Base-by-base conservation (phyloP, 2,888 invertebrate genomes). In the Candidula unifasciata region DNA sequence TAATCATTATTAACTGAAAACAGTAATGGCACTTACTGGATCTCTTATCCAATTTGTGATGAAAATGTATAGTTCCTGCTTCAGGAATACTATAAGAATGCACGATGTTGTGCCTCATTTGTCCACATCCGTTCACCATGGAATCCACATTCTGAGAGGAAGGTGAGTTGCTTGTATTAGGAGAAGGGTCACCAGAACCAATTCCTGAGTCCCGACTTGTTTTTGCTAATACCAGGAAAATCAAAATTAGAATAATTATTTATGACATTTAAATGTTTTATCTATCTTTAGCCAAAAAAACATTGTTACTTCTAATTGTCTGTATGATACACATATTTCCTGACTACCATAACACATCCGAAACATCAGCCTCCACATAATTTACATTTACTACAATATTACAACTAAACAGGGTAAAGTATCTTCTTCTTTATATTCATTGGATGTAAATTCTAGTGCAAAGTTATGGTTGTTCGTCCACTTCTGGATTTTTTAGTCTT, bases 151-250 rank as follows among this genome's bases (percentile, higher is more conserved):
- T 35, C 24, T 77, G 77, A 27, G 64, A n/a, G 27, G 71, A 52
- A 44, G 90, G 86, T 0, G 89, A 89, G 54, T 89, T 87, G 60
- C 88, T 88, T 85, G 89, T 89, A 78, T 90, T 91, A 0, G 93
- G 92, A 0, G 92, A 92, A 0, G 92, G 92, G 84, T 92, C 92
- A 30, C 92, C 91, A 2, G 93, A 93, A 71, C 92, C 90, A 57
- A 93, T 89, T 24, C 93, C 93, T 8, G 93, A 92, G 86, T 93
- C 93, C n/a, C 92, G 89, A 83, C 91, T 91, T 68, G 86, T 87
- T 85, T 91, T 91, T 35, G 89, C 91, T 91, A 87, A 2, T 54
- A 18, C 71, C 76, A 64, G 57, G 30, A 69, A 68, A 81, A n/a
- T 21, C 60, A 60, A 44, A 44, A 44, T 44, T 44, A 60, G 10